These are phyloP conservation scores for Epirrhoe tristata DNA, from an alignment of 2,888 invertebrate genomes.

Conservation along the genomic window DNA sequence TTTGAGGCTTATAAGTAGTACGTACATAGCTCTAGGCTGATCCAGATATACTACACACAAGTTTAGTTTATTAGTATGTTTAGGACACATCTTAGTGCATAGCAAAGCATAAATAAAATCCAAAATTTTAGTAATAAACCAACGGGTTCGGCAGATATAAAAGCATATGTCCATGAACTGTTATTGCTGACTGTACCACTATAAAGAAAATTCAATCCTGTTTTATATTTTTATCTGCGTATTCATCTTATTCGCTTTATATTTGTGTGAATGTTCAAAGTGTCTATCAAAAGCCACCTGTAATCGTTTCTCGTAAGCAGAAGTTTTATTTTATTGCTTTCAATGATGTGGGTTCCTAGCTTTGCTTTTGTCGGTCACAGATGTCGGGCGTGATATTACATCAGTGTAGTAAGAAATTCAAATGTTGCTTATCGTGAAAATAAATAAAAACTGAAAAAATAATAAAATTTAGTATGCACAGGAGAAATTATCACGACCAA, in stretches of 20 bases:
- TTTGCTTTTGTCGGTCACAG: neutral
- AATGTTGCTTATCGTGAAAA: no score
- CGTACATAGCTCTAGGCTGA: neutral
- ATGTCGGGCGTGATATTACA: neutral
- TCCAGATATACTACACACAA: neutral
- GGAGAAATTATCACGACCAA: no score
- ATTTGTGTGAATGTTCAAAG: slow-evolving; percentile 1
- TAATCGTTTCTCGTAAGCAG: slow-evolving; percentile 14
- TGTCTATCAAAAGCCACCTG: slow-evolving; percentile 10
- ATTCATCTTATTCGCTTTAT: neutral
- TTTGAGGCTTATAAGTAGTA: slow-evolving; percentile 1
- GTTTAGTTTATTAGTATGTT: neutral
- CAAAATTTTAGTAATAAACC: no score
- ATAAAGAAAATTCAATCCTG: neutral
- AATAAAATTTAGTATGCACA: no score
- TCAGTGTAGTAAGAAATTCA: neutral
- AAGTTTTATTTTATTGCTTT: slow-evolving; percentile 7
- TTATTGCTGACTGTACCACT: no score
- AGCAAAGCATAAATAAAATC: no score
- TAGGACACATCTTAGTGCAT: neutral
- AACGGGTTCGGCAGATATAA: no score
- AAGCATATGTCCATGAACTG: no score
- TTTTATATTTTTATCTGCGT: neutral
- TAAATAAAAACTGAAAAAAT: no score
- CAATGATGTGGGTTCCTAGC: neutral